phyloP scores from a whole-genome alignment of 2,113 vertebrate genomes.

The Mesembrinibis cayennensis region DNA sequence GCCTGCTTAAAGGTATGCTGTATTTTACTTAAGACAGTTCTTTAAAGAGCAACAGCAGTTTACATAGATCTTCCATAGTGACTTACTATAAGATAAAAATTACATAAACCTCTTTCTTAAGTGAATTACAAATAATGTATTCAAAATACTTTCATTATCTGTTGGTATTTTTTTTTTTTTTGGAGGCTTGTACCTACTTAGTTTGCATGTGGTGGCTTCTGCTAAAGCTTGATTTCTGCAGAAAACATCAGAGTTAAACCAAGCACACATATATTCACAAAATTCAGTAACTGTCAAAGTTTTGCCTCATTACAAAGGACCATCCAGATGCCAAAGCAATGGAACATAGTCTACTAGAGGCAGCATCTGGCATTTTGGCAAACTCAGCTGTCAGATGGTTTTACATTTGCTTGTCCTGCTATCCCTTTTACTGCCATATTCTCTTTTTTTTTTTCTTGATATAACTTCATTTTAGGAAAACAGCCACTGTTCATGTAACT shows the following conservation, averaged over 20 bases:
- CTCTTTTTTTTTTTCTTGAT: not conserved
- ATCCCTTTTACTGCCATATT: not conserved
- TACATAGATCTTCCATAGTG: not conserved
- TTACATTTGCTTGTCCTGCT: not conserved
- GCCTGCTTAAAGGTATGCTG: not conserved
- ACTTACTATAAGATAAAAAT: not conserved
- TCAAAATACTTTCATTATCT: not conserved
- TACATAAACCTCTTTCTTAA: not conserved
- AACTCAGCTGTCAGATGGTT: not conserved
- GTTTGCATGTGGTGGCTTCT: not conserved
- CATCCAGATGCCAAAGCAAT: not conserved
- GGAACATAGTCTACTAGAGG: not conserved
- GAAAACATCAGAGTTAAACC: not conserved
- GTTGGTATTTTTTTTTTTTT: not conserved
- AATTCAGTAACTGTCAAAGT: not conserved
- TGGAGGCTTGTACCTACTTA: not conserved
- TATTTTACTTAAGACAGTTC: not conserved
- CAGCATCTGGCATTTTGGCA: slow-evolving; percentile 20
- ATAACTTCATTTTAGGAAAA: not conserved
- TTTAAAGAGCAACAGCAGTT: not conserved
- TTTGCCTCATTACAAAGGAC: not conserved
- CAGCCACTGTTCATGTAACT: not conserved
- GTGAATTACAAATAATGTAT: not conserved
- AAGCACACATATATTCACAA: not conserved
- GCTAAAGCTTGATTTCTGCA: not conserved